Base-by-base conservation (phyloP, 2,797 vertebrate genomes). In the Selene dorsalis region DNA sequence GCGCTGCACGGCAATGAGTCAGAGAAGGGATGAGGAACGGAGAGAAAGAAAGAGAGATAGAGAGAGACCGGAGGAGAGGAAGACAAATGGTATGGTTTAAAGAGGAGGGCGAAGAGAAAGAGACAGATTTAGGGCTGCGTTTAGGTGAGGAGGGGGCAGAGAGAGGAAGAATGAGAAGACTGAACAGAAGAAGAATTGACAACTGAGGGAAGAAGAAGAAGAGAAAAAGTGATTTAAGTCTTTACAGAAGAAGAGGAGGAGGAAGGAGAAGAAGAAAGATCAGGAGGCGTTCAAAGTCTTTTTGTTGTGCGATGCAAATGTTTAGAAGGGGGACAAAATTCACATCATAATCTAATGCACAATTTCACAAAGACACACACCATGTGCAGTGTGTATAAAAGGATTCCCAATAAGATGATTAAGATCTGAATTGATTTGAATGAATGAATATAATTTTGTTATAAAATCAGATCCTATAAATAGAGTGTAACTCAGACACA, bases 1-100 rank as follows among this genome's bases (percentile, higher is more conserved):
- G 88, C 83, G 11, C 59, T 11, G 75, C 52, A 47, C 58, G 24
- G 74, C 81, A 76, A 35, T 89, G 88, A 91, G 88, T 90, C 85
- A 89, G 76, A 86, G 79, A 83, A 52, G 50, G 39, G 65, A 79
- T 47, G 76, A 79, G 68, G 43, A 24, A 45, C 45, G 47, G 79
- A 77, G 62, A 80, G 57, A 72, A 43, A 57, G 56, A 50, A 39
- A 56, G 79, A 77, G 62, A 80, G 56, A 72, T 43, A 57, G 56
- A 50, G 53, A 52, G 47, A 65, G n/a, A 38, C 64, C 39, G 60
- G 65, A 68, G 66, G 65, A 75, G 61, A 78, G 62, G 69, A 70
- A 87, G 69, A 89, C 84, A 87, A 87, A 86, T 4, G 55, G 74
- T 73, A 58, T 11, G 73, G 64, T 81, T 84, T 72, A 66, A 68